Conservation (phyloP, 2,797 vertebrate species). For the Distichodus sexfasciatus region DNA sequence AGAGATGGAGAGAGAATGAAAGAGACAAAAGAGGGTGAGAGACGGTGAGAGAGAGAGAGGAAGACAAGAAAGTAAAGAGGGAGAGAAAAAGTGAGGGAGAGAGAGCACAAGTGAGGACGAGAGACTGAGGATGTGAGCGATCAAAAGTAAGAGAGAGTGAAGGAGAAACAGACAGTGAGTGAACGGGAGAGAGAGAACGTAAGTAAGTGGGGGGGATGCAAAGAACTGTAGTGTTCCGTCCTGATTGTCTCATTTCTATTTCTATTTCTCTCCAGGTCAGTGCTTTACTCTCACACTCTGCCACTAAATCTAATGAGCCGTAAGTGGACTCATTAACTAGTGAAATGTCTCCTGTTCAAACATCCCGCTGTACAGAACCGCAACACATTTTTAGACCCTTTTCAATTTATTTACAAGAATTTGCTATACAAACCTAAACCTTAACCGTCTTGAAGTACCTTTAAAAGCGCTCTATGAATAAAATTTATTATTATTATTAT, state of each 20-base stretch:
- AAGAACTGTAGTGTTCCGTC: no score
- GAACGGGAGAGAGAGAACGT: neutral
- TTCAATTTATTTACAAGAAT: conserved; percentile 10
- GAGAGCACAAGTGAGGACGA: no score
- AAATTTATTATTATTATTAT: no score
- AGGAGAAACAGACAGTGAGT: neutral
- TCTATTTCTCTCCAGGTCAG: neutral
- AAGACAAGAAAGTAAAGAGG: no score
- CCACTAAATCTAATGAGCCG: conserved; percentile 7
- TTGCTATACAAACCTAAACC: neutral
- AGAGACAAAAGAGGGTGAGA: no score
- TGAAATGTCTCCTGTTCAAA: conserved; percentile 1
- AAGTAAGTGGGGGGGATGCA: neutral
- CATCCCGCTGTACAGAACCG: neutral
- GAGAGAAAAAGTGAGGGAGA: no score
- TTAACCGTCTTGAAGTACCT: no score
- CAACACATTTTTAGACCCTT: neutral
- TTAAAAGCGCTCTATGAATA: no score
- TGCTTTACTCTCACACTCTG: neutral
- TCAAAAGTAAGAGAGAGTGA: no score
- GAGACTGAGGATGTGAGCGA: no score
- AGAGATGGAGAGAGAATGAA: no score
- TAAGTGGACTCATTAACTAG: conserved; percentile 4
- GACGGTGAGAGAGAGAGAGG: no score
- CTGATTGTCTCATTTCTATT: neutral